Base-by-base conservation (phyloP, 2,113 vertebrate species). In the Oncorhynchus kisutch region DNA sequence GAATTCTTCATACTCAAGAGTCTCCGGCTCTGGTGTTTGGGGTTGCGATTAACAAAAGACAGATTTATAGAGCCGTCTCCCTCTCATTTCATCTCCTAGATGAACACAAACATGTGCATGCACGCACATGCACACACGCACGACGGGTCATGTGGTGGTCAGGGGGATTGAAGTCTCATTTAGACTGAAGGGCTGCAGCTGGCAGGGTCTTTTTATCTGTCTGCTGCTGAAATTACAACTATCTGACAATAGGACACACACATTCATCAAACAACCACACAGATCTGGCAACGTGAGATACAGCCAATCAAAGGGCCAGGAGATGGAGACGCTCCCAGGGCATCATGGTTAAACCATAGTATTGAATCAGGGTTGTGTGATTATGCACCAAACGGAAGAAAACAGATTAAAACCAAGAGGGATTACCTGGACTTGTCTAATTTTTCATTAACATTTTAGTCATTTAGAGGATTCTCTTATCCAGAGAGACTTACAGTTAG, bases 311-410 rank as follows among this genome's bases (percentile, higher is more conserved):
- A 45, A 11, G 39, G 39, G 9, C 5, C 66, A 18, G 59, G 66
- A 13, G 16, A 18, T 16, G 51, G 51, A 13, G 51, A 60, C 83
- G 39, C 77, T 73, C 85, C 86, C 85, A 64, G 79, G 85, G 82
- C 78, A 69, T 71, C 73, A 74, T 39, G 68, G 85, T 80, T 27
- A 45, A 45, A 45, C 9, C 39, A 45, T 45, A 45, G 9, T 45
- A 45, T 45, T 45, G 39, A 45, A 45, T 45, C 39, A 45, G 39
- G 39, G 39, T 45, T 11, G 39, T 45, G 39, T 45, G 9, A 45
- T 45, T 11, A 45, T 45, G 39, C 39, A 45, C 39, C 39, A 45
- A 39, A 11, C 39, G 2, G 39, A 11, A 45, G 8, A 45, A 45
- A 45, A 45, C 39, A 11, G 39, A 45, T 45, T 45, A 9, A 45